These are phyloP conservation scores for Protosalanx chinensis DNA, from an alignment of 2,797 vertebrate genomes.

Conservation along the genomic window DNA sequence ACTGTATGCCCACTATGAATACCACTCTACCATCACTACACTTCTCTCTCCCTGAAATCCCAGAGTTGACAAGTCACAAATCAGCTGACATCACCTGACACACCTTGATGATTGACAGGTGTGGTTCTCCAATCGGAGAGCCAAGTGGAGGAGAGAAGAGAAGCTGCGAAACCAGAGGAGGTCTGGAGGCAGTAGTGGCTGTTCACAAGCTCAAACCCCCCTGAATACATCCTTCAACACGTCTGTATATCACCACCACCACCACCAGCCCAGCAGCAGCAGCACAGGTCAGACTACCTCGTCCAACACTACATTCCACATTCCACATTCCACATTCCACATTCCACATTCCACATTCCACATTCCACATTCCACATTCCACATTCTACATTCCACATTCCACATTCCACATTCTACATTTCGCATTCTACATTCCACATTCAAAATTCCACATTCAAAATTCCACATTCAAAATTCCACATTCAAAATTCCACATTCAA, in stretches of 20 bases:
- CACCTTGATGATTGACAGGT: constrained; percentile 69
- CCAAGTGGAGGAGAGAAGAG: constrained; percentile 87
- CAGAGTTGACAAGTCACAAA: not conserved
- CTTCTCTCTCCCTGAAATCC: too few species aligned
- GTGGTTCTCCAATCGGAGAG: constrained; percentile 88
- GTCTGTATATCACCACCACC: constrained; percentile 78
- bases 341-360: too few species aligned
- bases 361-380: too few species aligned
- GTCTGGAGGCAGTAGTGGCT: constrained; percentile 74
- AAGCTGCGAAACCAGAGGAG: constrained; percentile 83
- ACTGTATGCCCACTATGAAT: too few species aligned
- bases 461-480: too few species aligned
- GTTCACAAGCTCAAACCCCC: constrained; percentile 75
- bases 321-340: too few species aligned
- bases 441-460: too few species aligned
- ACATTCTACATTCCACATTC: too few species aligned
- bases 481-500: too few species aligned
- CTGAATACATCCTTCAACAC: constrained; percentile 78
- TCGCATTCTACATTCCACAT: too few species aligned
- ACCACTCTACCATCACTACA: too few species aligned
- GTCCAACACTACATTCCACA: not conserved
- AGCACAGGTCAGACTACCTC: constrained; percentile 66
- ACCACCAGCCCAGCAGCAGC: constrained; percentile 66
- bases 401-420: too few species aligned
- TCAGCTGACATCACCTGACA: not conserved